Conservation (phyloP, 1,140 invertebrate species). For the Zaprionus gabonicus region DNA sequence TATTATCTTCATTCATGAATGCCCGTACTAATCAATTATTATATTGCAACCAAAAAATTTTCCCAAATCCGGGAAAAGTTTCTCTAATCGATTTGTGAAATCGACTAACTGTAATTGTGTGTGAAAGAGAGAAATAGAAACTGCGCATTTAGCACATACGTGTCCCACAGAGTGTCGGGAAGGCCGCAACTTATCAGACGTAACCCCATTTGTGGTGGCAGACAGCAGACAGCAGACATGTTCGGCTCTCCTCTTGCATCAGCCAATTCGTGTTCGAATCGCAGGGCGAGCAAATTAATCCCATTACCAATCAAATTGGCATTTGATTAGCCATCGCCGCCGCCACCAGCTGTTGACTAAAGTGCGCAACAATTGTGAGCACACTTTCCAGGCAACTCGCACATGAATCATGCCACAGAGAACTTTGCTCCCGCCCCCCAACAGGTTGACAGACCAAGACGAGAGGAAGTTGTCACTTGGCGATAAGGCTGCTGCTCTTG, state of each 20-base stretch:
- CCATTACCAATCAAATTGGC: conserved; percentile 37
- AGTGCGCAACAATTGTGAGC: conserved; percentile 9
- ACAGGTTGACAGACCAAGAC: neutral
- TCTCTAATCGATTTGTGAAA: neutral
- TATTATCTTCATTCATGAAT: neutral
- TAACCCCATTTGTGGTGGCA: conserved; percentile 46
- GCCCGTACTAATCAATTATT: neutral
- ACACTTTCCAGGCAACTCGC: neutral
- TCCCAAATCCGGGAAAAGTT: neutral
- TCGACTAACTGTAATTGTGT: neutral
- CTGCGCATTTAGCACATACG: conserved; percentile 50
- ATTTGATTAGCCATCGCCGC: conserved; percentile 37
- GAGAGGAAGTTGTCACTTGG: conserved; percentile 17
- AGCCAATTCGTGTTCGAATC: conserved; percentile 54
- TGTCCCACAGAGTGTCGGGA: conserved; percentile 35
- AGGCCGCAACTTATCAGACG: conserved; percentile 42
- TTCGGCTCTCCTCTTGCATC: conserved; percentile 58
- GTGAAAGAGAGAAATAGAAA: conserved; percentile 21
- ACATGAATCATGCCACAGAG: neutral
- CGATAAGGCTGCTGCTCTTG: neutral
- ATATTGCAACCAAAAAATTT: neutral
- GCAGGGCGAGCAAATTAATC: neutral
- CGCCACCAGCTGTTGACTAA: conserved; percentile 25
- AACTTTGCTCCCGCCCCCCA: conserved; percentile 8
- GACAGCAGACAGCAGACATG: conserved; percentile 1